Evolutionary conservation across 2,888 invertebrate species (phyloP).

Genomic region (Pardosa pseudoannulata): DNA sequence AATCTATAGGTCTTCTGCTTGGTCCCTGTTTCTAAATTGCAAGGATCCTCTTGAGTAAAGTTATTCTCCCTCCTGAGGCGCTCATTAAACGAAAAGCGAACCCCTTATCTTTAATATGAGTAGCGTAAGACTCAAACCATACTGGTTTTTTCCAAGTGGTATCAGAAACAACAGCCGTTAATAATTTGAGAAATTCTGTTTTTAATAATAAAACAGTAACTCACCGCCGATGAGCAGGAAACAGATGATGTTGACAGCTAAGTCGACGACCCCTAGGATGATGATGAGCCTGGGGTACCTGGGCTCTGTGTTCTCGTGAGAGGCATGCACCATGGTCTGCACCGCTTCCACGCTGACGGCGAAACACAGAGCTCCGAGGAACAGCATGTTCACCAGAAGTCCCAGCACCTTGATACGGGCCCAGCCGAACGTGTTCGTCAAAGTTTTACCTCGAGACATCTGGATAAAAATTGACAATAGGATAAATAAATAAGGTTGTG

Average conservation of each 20-base stretch:
- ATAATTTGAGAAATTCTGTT: too few relatives aligned
- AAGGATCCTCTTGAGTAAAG: too few relatives aligned
- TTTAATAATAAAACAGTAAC: not conserved
- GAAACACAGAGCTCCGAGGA: slow-evolving; percentile 89
- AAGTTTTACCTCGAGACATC: slow-evolving; percentile 81
- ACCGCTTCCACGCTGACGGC: slow-evolving; percentile 88
- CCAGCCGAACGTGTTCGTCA: slow-evolving; percentile 95
- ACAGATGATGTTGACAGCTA: slow-evolving; percentile 86
- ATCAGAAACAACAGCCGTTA: too few relatives aligned
- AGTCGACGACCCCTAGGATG: slow-evolving; percentile 84
- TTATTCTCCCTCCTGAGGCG: too few relatives aligned
- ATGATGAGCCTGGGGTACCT: slow-evolving; percentile 86
- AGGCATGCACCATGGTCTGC: slow-evolving; percentile 79
- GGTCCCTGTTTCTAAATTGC: too few relatives aligned
- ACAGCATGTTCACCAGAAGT: slow-evolving; percentile 82
- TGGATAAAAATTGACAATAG: too few relatives aligned
- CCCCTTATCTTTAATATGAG: too few relatives aligned
- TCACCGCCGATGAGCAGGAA: slow-evolving; percentile 88
- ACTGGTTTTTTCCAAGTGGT: too few relatives aligned
- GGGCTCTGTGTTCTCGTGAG: slow-evolving; percentile 80
- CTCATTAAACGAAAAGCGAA: too few relatives aligned
- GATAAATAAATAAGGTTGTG: too few relatives aligned
- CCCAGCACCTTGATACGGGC: slow-evolving; percentile 92
- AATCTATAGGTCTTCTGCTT: too few relatives aligned
- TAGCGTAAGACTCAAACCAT: too few relatives aligned